Percentiles rank a stretch among this genome's conserved stretches.
Conservation (phyloP, 1,140 invertebrate genomes). For the Cyclina sinensis region DNA sequence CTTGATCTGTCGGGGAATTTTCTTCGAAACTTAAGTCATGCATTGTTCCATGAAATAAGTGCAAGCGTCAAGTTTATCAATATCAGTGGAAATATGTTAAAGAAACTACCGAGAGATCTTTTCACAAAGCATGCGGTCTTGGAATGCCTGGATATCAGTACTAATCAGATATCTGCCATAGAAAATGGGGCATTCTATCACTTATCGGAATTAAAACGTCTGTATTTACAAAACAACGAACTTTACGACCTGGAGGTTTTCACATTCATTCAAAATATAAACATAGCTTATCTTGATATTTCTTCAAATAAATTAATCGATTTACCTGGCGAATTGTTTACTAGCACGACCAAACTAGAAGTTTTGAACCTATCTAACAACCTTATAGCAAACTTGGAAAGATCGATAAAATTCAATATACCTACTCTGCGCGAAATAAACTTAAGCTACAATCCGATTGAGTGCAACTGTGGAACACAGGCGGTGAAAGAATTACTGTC, state of each 20-base stretch:
- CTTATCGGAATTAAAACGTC: not conserved
- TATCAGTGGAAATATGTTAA: slow-evolving; percentile 37
- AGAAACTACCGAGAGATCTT: not conserved
- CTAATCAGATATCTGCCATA: slow-evolving; percentile 35
- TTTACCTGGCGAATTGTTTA: slow-evolving; percentile 31
- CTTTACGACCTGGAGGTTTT: not conserved
- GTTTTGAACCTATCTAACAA: slow-evolving; percentile 46
- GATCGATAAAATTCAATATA: slow-evolving; percentile 29
- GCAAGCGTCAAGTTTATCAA: not conserved
- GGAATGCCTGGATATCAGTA: slow-evolving; percentile 26
- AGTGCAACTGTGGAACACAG: slow-evolving; percentile 33
- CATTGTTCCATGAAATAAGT: slow-evolving; percentile 12
- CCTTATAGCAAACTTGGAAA: slow-evolving; percentile 1
- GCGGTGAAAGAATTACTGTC: not conserved
- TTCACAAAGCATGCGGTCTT: not conserved
- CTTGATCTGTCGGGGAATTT: slow-evolving; percentile 39
- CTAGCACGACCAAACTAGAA: not conserved
- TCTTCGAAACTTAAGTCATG: not conserved
- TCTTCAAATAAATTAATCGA: slow-evolving; percentile 58
- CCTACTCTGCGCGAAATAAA: slow-evolving; percentile 44
- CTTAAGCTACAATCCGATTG: slow-evolving; percentile 24
- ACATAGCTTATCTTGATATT: slow-evolving; percentile 13
- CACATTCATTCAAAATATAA: slow-evolving; percentile 8
- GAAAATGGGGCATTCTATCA: slow-evolving; percentile 16
- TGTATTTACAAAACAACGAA: slow-evolving; percentile 49